These are phyloP conservation scores for Neolamprologus fasciatus DNA, from an alignment of 2,113 vertebrate genomes.

Conservation along the genomic window DNA sequence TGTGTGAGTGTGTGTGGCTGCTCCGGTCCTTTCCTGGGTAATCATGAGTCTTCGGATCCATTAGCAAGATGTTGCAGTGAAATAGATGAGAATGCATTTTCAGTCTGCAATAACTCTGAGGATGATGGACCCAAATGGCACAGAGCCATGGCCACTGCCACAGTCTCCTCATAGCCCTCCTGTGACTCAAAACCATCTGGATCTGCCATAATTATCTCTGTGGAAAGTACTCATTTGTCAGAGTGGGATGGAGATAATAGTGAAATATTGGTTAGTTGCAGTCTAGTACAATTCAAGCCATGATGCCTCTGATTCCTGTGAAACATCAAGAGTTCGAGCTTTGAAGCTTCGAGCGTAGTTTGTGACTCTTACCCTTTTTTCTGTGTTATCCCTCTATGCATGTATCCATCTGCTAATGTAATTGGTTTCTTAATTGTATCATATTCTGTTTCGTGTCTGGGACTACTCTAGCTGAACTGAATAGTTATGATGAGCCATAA, in stretches of 20 bases:
- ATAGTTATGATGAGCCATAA: neutral
- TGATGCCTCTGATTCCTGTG: neutral
- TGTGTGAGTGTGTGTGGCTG: neutral
- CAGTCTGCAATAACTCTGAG: neutral
- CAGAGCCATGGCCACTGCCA: neutral
- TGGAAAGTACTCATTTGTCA: neutral
- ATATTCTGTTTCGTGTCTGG: neutral
- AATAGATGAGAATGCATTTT: conserved; percentile 25
- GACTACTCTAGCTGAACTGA: neutral
- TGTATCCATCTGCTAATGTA: neutral
- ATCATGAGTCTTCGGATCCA: neutral
- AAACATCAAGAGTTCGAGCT: neutral
- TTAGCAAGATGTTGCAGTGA: neutral
- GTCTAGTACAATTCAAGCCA: neutral
- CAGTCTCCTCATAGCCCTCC: neutral
- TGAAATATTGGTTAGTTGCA: neutral
- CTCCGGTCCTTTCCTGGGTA: neutral
- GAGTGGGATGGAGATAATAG: neutral
- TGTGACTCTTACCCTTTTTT: neutral
- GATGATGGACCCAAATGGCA: conserved; percentile 13
- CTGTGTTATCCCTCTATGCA: accelerated
- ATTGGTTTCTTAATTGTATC: neutral
- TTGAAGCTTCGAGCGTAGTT: neutral
- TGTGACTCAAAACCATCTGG: neutral
- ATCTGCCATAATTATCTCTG: neutral